Evolutionary conservation across 2,113 vertebrate genomes (phyloP), one percentile per base, ranked within the genome.

Genomic region (Porphyrio hochstetteri): DNA sequence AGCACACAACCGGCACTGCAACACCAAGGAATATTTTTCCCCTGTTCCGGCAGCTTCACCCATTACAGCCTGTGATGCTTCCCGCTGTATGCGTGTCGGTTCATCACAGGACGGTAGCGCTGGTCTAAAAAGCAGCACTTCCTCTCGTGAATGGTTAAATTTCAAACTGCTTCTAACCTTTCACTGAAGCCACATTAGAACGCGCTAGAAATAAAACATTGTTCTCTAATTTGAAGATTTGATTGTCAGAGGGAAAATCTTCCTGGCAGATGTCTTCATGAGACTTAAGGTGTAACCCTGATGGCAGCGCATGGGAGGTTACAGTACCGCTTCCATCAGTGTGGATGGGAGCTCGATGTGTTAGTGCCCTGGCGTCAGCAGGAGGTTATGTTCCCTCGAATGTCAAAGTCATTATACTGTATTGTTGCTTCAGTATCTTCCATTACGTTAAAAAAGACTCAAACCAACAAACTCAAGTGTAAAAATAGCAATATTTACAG

Each of bases 401-500:
- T 75, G 90, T 91, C 67, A 16, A 82, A 95, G 85, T 89, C 64
- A 46, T 53, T 77, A 42, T 55, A 76, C 52, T 88, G 81, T 86
- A 44, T 69, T 89, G 74, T 96, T 96, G 71, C 77, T 81, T 84
- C 82, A 50, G 21, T 92, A 93, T 91, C 67, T 94, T 93, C 86
- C 63, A 53, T 88, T 78, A 40, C 23, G 24, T 94, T 91, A 17
- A 28, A 65, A 70, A 92, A 80, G 11, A 48, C 11, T 21, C 48
- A 80, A 42, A 1, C 23, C 42, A 64, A 75, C 63, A 82, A 59
- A 91, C 85, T 89, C 72, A 87, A 90, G 29, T 95, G 95, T 96
- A 94, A 91, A 93, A 94, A 86, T 38, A 96, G 93, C 95, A 95
- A 96, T 95, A 96, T 90, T 90, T 92, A 91, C 84, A 92, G 78